These are phyloP conservation scores for Zaprionus lineosus DNA, from an alignment of 2,888 invertebrate species.

Conservation along the genomic window DNA sequence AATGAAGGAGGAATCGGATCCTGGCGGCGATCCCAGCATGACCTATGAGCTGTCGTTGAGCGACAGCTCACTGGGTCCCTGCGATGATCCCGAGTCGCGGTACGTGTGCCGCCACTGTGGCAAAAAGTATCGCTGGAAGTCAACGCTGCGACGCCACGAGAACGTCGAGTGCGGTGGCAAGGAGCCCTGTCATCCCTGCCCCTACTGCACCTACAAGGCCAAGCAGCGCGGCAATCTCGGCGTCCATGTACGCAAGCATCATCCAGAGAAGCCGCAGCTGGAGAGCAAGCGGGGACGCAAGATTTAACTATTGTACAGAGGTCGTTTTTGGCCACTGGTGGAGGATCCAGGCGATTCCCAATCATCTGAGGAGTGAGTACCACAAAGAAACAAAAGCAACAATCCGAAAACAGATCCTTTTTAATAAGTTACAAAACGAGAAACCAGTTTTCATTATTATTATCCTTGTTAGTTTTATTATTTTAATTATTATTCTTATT, in stretches of 20 bases:
- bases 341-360: background rate
- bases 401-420: constrained; percentile 23
- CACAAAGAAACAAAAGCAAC: constrained; percentile 27
- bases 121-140: constrained; percentile 93
- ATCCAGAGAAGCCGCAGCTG: constrained; percentile 83
- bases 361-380: constrained; percentile 32
- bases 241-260: constrained; percentile 91
- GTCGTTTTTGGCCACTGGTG: background rate
- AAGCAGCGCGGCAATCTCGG: constrained; percentile 92
- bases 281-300: constrained; percentile 82
- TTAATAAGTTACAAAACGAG: constrained; percentile 25
- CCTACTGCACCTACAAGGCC: constrained; percentile 90
- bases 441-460: constrained; percentile 57
- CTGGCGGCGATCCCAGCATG: constrained; percentile 72
- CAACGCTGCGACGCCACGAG: constrained; percentile 91
- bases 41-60: constrained; percentile 82
- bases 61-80: constrained; percentile 81
- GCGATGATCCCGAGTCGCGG: constrained; percentile 84
- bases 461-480: constrained; percentile 26
- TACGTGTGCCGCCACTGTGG: constrained; percentile 93
- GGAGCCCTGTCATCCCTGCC: constrained; percentile 91
- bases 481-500: constrained; percentile 14
- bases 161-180: constrained; percentile 93
- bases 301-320: constrained; percentile 57
- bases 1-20: constrained; percentile 80